Conservation (phyloP, 1,140 invertebrate genomes). For the Copidosoma floridanum region DNA sequence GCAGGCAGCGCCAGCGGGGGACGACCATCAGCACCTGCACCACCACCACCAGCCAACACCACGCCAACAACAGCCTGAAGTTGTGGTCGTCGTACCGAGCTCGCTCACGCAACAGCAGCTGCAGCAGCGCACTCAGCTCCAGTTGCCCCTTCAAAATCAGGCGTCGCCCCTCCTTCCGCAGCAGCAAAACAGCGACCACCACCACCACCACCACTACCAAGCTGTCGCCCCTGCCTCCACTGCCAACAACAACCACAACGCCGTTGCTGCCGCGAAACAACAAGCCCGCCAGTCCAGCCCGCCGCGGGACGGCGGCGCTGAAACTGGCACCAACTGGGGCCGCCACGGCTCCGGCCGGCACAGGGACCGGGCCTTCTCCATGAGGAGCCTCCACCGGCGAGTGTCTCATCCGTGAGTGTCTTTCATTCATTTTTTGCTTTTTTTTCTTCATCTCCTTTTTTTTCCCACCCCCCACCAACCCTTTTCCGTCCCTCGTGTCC, state of each 20-base stretch:
- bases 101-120: not conserved
- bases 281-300: slow-evolving; percentile 36
- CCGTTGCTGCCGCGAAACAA: too few relatives aligned
- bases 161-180: not conserved
- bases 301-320: slow-evolving; percentile 37
- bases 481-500: not conserved
- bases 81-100: too few relatives aligned
- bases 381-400: slow-evolving; percentile 53
- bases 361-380: slow-evolving; percentile 48
- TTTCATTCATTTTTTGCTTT: slow-evolving; percentile 15
- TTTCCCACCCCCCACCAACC: too few relatives aligned
- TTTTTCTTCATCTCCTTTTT: not conserved
- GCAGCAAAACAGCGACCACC: not conserved
- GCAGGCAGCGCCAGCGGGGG: not conserved
- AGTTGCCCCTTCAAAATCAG: slow-evolving; percentile 11
- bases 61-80: not conserved
- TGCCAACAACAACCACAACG: slow-evolving; percentile 27
- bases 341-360: slow-evolving; percentile 38
- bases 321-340: slow-evolving; percentile 33
- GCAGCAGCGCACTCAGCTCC: slow-evolving; percentile 5
- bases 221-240: slow-evolving; percentile 44
- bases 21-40: not conserved
- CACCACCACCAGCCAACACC: not conserved
- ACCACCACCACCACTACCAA: slow-evolving; percentile 32
- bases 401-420: slow-evolving; percentile 55